phyloP scores from a whole-genome alignment of 1,140 invertebrate species.

The Drosophila sturtevanti region DNA sequence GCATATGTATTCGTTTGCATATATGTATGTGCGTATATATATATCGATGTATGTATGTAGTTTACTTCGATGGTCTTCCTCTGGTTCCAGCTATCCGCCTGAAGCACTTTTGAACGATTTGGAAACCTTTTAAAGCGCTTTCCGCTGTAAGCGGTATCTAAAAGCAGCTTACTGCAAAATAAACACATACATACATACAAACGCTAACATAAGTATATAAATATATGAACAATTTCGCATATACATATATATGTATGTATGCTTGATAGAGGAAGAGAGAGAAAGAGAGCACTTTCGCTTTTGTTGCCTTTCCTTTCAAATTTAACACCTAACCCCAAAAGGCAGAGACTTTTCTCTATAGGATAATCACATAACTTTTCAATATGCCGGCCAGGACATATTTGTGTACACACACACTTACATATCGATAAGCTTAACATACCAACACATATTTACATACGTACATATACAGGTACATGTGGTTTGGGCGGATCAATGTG shows the following conservation, averaged over 20 bases:
- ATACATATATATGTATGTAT: not conserved
- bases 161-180: slow-evolving; percentile 60
- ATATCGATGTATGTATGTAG: not conserved
- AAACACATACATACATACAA: slow-evolving; percentile 21
- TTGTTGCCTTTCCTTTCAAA: slow-evolving; percentile 11
- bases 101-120: slow-evolving; percentile 21
- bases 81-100: not conserved
- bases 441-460: not conserved
- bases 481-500: slow-evolving; percentile 18
- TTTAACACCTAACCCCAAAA: not conserved
- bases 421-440: not conserved
- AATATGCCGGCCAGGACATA: not conserved
- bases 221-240: not conserved
- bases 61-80: not conserved
- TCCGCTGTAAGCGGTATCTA: slow-evolving; percentile 65
- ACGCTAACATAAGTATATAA: not conserved
- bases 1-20: not conserved
- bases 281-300: not conserved
- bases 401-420: not conserved
- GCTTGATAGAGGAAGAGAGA: not conserved
- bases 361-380: slow-evolving; percentile 16
- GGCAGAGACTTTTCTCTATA: slow-evolving; percentile 4
- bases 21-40: not conserved
- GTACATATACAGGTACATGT: not conserved
- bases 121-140: slow-evolving; percentile 75